Evolutionary conservation across 23 tunicate species (phyloP).

Genomic region (Clavelina lepadiformis): DNA sequence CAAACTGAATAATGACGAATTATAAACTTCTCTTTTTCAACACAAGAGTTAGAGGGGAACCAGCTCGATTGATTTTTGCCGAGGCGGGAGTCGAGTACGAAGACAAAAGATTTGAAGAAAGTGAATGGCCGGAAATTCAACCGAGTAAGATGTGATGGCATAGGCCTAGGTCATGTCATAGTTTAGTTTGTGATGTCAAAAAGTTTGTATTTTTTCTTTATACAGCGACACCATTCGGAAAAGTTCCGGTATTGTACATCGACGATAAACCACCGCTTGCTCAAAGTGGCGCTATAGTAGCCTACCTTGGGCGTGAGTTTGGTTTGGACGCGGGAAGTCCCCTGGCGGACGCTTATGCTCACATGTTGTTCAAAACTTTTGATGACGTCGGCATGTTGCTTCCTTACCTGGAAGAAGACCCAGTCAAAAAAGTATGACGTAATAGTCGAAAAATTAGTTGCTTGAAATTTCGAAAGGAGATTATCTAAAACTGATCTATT

Average conservation of each 20-base stretch:
- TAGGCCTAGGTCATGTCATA: too few relatives aligned
- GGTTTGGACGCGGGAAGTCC: conserved; percentile 12
- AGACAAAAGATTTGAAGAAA: conserved; percentile 8
- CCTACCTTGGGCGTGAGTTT: conserved; percentile 52
- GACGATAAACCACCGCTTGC: conserved; percentile 27
- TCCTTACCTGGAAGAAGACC: conserved; percentile 46
- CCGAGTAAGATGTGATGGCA: conserved; percentile 21
- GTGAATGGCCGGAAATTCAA: conserved; percentile 8
- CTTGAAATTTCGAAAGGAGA: too few relatives aligned
- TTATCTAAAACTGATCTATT: too few relatives aligned
- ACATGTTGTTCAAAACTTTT: conserved; percentile 28
- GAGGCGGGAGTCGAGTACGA: conserved; percentile 18
- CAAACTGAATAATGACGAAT: conserved; percentile 1
- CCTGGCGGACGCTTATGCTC: conserved; percentile 27
- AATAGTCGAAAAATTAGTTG: too few relatives aligned
- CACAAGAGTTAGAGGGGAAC: conserved; percentile 23
- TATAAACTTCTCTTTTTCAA: conserved; percentile 27
- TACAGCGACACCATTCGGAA: conserved; percentile 56
- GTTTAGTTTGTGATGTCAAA: too few relatives aligned
- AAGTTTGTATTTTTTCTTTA: too few relatives aligned
- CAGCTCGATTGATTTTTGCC: conserved; percentile 17
- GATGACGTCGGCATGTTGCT: conserved; percentile 13
- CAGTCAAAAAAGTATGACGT: conserved; percentile 32
- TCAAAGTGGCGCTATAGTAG: conserved; percentile 49
- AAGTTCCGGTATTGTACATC: conserved; percentile 50